Percentiles rank a stretch among this genome's conserved stretches.
Conservation (phyloP, 2,797 vertebrate genomes). For the Poliocrania exsul region DNA sequence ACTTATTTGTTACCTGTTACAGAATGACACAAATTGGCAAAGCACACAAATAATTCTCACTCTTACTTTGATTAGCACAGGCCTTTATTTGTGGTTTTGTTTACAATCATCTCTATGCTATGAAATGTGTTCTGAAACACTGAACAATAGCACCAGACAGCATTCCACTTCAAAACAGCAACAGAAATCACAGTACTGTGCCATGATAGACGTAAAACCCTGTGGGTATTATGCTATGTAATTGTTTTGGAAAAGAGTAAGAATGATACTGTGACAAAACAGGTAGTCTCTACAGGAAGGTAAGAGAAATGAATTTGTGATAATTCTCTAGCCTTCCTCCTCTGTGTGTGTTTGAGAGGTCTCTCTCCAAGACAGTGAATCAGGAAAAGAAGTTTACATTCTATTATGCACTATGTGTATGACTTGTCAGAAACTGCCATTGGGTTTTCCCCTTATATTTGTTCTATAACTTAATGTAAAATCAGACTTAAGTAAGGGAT, state of each 20-base stretch:
- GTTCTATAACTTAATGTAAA: background rate
- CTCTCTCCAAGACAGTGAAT: background rate
- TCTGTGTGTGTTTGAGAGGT: background rate
- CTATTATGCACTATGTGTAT: background rate
- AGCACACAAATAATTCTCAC: background rate
- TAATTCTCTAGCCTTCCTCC: background rate
- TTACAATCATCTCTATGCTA: background rate
- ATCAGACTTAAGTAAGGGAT: background rate
- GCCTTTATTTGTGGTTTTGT: background rate
- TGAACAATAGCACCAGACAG: constrained; percentile 11
- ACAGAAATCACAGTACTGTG: background rate
- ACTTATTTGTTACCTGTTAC: background rate
- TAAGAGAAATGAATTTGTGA: background rate
- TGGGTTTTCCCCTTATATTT: background rate
- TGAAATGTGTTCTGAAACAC: background rate
- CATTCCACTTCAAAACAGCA: background rate
- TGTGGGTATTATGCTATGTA: background rate
- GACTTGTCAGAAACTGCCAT: background rate
- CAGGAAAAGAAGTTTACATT: background rate
- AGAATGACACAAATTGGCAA: background rate
- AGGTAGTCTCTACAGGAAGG: background rate
- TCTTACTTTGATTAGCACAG: background rate
- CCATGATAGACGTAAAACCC: background rate
- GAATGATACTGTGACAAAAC: background rate
- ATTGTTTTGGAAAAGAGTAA: background rate